Evolutionary conservation across 2,113 vertebrate species (phyloP).

Genomic region (Pedionomus torquatus): DNA sequence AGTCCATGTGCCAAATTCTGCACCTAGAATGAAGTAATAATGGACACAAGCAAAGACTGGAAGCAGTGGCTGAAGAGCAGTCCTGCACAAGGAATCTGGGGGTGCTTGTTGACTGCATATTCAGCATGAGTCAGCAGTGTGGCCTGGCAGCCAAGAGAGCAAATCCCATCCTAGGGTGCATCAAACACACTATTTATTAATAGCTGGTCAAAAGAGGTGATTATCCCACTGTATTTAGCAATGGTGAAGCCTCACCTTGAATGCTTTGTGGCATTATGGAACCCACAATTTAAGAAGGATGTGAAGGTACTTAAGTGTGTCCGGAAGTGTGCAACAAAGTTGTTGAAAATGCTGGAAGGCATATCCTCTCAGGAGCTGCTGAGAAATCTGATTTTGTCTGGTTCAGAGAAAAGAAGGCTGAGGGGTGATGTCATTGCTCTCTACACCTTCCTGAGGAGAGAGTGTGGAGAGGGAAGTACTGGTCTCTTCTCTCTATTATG

Average conservation of each 20-base stretch:
- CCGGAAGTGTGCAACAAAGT: background rate
- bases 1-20: background rate
- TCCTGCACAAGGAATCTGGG: background rate
- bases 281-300: background rate
- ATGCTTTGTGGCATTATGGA: background rate
- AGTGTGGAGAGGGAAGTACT: background rate
- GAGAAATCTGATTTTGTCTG: background rate
- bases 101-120: background rate
- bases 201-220: fast-evolving
- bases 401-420: background rate
- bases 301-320: background rate
- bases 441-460: background rate
- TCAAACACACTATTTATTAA: background rate
- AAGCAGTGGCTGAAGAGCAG: background rate
- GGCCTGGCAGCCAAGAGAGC: background rate
- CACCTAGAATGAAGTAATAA: background rate
- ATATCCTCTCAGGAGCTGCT: background rate
- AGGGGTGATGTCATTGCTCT: background rate
- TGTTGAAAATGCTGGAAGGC: background rate
- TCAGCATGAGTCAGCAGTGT: background rate
- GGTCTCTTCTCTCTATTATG: background rate
- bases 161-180: background rate
- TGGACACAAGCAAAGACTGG: too few species aligned
- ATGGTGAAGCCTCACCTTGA: background rate
- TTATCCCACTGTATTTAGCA: background rate